Evolutionary conservation across 2,888 invertebrate species (phyloP).

Genomic region (Andricus curvator): DNA sequence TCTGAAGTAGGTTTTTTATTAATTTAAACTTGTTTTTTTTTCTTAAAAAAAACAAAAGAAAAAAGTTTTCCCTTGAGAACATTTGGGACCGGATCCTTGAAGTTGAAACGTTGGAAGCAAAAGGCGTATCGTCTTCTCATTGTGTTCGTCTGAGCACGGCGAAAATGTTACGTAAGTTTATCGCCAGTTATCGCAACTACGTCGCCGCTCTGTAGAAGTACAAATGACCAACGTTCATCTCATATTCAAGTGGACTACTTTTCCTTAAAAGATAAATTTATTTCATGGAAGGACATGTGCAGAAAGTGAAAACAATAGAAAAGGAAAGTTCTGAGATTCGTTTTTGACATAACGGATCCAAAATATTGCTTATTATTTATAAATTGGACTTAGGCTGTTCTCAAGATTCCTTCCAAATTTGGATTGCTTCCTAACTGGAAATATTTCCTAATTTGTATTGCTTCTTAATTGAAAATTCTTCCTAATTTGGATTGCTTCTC

Average conservation of each 20-base stretch:
- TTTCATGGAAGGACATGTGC: neutral
- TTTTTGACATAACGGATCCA: neutral
- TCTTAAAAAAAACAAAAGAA: neutral
- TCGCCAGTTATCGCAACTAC: constrained; percentile 27
- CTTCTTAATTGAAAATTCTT: neutral
- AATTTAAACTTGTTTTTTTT: neutral
- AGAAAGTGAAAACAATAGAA: neutral
- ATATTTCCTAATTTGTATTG: neutral
- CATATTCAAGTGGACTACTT: constrained; percentile 30
- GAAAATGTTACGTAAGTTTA: constrained; percentile 35
- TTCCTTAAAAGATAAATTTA: constrained; percentile 2
- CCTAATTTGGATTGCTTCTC: neutral
- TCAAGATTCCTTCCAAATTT: neutral
- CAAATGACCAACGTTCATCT: constrained; percentile 30
- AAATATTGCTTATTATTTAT: neutral
- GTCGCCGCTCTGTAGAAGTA: neutral
- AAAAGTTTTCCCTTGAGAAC: neutral
- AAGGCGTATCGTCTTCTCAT: constrained; percentile 37
- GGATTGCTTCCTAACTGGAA: neutral
- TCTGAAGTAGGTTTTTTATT: neutral
- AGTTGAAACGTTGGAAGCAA: constrained; percentile 18
- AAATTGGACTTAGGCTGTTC: neutral
- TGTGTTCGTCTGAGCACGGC: constrained; percentile 17
- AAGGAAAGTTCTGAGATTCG: neutral
- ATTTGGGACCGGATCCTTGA: neutral